phyloP scores from a whole-genome alignment of 2,888 invertebrate species.

The Melieria omissa region DNA sequence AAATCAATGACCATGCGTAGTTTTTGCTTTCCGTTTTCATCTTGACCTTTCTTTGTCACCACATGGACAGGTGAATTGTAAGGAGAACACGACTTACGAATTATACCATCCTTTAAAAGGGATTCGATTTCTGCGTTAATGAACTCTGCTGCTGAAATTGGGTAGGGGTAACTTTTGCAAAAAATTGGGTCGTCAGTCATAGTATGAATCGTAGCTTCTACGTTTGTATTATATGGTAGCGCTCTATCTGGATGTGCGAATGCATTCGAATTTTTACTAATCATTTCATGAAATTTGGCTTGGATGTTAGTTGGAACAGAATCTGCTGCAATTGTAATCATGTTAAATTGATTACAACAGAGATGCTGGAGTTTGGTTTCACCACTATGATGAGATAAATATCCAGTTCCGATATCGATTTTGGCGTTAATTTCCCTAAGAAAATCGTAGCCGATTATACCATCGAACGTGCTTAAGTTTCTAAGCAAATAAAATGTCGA shows the following conservation, averaged over 20 bases:
- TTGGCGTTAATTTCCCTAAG: background rate
- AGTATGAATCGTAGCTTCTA: conserved; percentile 26
- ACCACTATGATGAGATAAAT: background rate
- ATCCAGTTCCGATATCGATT: background rate
- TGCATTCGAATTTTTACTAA: background rate
- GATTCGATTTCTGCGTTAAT: conserved; percentile 31
- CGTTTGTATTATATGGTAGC: conserved; percentile 1
- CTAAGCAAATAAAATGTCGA: background rate
- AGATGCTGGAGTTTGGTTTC: background rate
- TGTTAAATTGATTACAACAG: background rate
- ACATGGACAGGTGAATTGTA: conserved; percentile 27
- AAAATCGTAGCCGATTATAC: conserved; percentile 4
- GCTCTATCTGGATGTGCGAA: conserved; percentile 9
- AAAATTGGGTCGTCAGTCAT: conserved; percentile 32
- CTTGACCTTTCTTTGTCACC: conserved; percentile 23
- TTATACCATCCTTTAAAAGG: conserved; percentile 27
- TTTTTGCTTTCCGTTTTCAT: conserved; percentile 27
- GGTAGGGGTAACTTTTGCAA: conserved; percentile 33
- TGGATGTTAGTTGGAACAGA: conserved; percentile 20
- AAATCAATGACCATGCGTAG: conserved; percentile 36
- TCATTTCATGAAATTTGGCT: background rate
- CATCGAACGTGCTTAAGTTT: conserved; percentile 2
- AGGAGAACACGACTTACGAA: conserved; percentile 2
- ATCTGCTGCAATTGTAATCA: background rate
- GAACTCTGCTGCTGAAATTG: conserved; percentile 28